Evolutionary conservation across 2,888 invertebrate species (phyloP), one percentile per base, ranked within the genome.

Genomic region (Chrysolina oricalcia): DNA sequence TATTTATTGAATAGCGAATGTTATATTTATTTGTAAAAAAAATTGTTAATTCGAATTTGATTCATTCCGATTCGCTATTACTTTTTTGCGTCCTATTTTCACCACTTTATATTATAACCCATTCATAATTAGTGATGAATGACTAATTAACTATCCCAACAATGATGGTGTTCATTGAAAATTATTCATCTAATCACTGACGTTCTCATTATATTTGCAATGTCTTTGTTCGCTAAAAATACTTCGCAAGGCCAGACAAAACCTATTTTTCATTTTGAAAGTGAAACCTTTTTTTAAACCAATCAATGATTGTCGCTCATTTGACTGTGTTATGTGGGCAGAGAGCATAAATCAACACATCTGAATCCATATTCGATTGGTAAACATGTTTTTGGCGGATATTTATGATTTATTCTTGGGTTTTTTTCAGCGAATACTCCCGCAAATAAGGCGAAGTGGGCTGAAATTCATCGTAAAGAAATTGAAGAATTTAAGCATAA

Each of bases 371-470:
- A 13, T 43, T 67, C 35, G 13, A 43, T 62, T 35, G 59, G 35
- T 23, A 27, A 62, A 43, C 65, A 41, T 59, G 59, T 73, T 48
- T 62, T 68, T 64, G 40, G 53, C n/a, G 68, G 68, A 68, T 2
- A 35, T 40, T 68, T 15, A 53, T 53, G 67, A 50, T 67, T 48
- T 35, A 50, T 67, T 67, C 15, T 59, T 59, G 35, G 15, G 59
- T 70, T 74, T 70, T 27, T 88, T 89, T 64, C 85, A 92, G 91
- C 89, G 3, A 89, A 90, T 76, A 83, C 87, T 53, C 90, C 90
- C 1, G 90, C 77, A 13, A 92, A 92, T 81, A 87, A 89, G 15
- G 86, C 86, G 53, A 90, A 88, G 78, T 91, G 91, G 91, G 85
- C 86, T 0, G 90, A 90, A 81, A 88, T 87, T 50, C 87, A 84